Conservation (phyloP, 2,888 invertebrate genomes). For the Lepidochrysops patricia region DNA sequence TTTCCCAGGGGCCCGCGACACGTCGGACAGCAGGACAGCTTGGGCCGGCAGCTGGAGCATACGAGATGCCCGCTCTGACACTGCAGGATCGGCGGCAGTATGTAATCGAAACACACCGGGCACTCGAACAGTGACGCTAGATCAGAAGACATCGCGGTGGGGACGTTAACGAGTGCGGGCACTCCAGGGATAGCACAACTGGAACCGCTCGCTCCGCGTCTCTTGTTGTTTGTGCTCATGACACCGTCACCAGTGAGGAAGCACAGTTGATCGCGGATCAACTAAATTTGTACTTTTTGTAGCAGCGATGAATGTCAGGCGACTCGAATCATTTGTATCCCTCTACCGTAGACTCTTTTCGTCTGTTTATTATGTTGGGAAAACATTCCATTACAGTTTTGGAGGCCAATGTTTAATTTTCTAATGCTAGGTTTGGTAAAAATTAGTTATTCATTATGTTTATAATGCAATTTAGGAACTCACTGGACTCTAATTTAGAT, state of each 20-base stretch:
- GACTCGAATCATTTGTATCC: constrained; percentile 58
- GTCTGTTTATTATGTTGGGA: constrained; percentile 46
- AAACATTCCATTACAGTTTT: constrained; percentile 64
- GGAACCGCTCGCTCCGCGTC: constrained; percentile 72
- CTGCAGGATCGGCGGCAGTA: constrained; percentile 97
- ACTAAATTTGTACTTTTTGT: constrained; percentile 29
- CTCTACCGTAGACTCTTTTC: constrained; percentile 57
- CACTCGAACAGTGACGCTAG: constrained; percentile 94
- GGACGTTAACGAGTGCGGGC: constrained; percentile 72
- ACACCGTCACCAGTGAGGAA: constrained; percentile 66
- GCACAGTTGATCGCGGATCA: constrained; percentile 50
- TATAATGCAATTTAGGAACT: constrained; percentile 10
- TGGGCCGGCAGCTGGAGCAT: constrained; percentile 97
- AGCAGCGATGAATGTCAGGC: constrained; percentile 25
- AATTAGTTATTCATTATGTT: constrained; percentile 16
- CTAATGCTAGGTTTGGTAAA: constrained; percentile 23
- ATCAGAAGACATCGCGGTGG: constrained; percentile 86
- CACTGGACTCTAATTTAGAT: constrained; percentile 6
- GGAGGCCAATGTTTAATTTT: constrained; percentile 44
- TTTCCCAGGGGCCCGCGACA: constrained; percentile 97
- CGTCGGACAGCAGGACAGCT: constrained; percentile 97
- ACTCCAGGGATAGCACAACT: constrained; percentile 69
- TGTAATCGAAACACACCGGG: constrained; percentile 99
- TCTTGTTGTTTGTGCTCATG: constrained; percentile 73
- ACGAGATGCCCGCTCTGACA: constrained; percentile 99